Evolutionary conservation across 2,888 invertebrate species (phyloP).

Genomic region (Noctua janthina): DNA sequence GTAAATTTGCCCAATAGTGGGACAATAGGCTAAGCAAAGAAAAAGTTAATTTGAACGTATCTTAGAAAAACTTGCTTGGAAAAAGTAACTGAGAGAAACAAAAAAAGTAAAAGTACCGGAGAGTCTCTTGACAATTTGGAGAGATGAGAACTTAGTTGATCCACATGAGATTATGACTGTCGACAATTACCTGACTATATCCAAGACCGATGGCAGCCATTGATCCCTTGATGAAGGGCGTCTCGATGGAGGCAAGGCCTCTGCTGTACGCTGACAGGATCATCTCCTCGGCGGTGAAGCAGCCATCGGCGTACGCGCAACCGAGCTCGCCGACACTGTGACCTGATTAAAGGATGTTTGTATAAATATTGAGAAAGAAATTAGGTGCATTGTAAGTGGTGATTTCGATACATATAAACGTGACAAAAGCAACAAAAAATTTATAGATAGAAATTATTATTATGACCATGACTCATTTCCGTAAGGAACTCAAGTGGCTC

Average conservation of each 20-base stretch:
- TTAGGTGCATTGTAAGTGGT: background rate
- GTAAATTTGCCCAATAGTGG: too few relatives aligned
- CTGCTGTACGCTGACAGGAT: conserved; percentile 96
- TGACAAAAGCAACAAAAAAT: background rate
- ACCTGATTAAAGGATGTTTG: conserved; percentile 85
- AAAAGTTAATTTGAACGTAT: background rate
- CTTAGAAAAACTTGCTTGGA: background rate
- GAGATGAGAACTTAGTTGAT: background rate
- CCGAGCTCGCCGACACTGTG: conserved; percentile 98
- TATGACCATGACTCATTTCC: too few relatives aligned
- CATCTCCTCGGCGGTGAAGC: conserved; percentile 96
- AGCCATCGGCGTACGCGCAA: conserved; percentile 98
- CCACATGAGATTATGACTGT: background rate
- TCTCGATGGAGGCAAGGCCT: conserved; percentile 94
- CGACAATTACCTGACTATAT: conserved; percentile 85
- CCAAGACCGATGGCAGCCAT: conserved; percentile 97
- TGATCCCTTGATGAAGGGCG: conserved; percentile 93
- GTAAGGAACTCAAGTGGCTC: too few relatives aligned
- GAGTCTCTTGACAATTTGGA: background rate
- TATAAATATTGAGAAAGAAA: background rate
- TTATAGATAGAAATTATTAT: too few relatives aligned
- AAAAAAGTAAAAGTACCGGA: background rate
- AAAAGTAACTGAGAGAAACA: background rate
- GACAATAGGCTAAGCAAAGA: too few relatives aligned
- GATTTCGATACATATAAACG: background rate